Percentiles rank a stretch among this genome's conserved stretches.
Conservation (phyloP, 2,797 vertebrate genomes). For the Oreortyx pictus region DNA sequence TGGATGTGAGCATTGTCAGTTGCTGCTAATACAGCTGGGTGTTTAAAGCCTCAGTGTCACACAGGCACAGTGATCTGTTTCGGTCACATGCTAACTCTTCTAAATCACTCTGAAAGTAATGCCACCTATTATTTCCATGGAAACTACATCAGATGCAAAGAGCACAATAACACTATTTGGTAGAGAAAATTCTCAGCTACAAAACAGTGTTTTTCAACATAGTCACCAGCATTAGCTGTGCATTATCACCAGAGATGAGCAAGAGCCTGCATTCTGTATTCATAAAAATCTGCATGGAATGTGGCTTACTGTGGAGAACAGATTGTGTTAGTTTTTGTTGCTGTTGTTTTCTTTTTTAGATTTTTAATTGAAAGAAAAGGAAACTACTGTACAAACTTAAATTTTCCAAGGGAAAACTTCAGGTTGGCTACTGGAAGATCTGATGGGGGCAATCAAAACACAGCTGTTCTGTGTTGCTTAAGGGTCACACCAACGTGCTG, state of each 20-base stretch:
- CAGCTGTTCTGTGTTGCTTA: background rate
- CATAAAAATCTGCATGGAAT: no score
- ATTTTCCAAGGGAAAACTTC: background rate
- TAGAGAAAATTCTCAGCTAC: no score
- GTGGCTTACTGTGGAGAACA: background rate
- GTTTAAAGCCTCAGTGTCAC: background rate
- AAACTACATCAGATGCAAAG: no score
- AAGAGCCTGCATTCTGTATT: no score
- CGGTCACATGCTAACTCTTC: background rate
- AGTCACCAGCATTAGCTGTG: no score
- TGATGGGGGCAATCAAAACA: background rate
- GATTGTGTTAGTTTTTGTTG: background rate
- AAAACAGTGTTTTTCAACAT: no score
- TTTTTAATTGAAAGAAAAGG: background rate
- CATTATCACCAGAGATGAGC: no score
- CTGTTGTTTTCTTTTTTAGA: background rate
- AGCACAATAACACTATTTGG: no score
- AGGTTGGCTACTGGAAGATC: background rate
- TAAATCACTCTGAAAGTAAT: no score
- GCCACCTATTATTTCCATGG: no score
- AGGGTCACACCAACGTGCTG: background rate
- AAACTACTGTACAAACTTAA: background rate
- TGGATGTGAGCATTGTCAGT: background rate
- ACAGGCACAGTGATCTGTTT: background rate
- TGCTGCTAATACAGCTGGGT: background rate